Evolutionary conservation across 2,888 invertebrate species (phyloP).

Genomic region (Athrips mouffetella): DNA sequence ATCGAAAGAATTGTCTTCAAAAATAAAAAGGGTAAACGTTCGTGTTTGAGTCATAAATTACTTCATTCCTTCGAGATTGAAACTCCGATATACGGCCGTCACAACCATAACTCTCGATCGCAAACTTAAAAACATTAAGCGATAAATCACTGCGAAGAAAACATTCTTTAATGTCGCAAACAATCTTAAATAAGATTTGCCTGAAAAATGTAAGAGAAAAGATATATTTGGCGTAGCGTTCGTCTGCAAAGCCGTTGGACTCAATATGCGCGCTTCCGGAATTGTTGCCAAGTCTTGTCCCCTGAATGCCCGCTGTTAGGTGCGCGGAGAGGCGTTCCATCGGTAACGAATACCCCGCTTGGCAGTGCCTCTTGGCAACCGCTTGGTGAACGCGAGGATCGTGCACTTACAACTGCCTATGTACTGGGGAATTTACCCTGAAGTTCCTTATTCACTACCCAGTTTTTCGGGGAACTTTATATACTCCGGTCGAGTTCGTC

Average conservation of each 20-base stretch:
- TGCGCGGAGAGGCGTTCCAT: constrained; percentile 28
- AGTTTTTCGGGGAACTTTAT: too few species aligned
- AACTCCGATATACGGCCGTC: constrained; percentile 9
- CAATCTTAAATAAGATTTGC: constrained; percentile 8
- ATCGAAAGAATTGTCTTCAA: constrained; percentile 3
- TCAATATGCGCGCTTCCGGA: constrained; percentile 63
- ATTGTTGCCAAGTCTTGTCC: constrained; percentile 58
- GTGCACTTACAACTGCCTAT: constrained; percentile 13
- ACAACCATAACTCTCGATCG: constrained; percentile 9
- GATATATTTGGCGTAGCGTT: constrained; percentile 46
- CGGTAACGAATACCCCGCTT: constrained; percentile 36
- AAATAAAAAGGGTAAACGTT: constrained; percentile 10
- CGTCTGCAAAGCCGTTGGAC: constrained; percentile 58
- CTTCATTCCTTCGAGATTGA: constrained; percentile 10
- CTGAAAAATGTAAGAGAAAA: constrained; percentile 39
- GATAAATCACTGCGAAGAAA: constrained; percentile 10
- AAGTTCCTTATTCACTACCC: too few species aligned
- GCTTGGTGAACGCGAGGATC: constrained; percentile 50
- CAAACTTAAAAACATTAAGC: constrained; percentile 11
- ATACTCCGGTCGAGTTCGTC: too few species aligned
- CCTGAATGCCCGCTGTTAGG: constrained; percentile 29
- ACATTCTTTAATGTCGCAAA: constrained; percentile 15
- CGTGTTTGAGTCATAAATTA: constrained; percentile 11
- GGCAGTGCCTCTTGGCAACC: constrained; percentile 64
- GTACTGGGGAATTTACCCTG: constrained; percentile 42